Base-by-base conservation (phyloP, 2,888 invertebrate species). In the Zygaena filipendulae region DNA sequence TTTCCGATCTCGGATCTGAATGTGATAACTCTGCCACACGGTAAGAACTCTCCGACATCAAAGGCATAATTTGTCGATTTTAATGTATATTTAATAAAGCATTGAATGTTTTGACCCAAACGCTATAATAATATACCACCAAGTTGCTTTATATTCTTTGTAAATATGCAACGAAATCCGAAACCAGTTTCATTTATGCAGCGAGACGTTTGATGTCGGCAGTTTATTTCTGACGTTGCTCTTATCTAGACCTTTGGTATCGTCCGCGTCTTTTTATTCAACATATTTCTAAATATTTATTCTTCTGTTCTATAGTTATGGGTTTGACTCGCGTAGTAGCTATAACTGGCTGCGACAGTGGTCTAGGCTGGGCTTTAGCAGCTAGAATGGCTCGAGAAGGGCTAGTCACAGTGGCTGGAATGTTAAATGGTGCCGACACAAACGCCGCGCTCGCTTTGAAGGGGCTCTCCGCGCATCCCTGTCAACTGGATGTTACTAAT, bases 321-420 rank as follows among this genome's bases (percentile, higher is more conserved):
- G 45, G 59, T 3, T 40, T 60, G 25, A 64, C 47, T 7, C 52
- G 66, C 31, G 81, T 88, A 2, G 74, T 88, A 20, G 80, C 91
- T 10, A 86, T 94, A 41, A 91, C 91, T 4, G 94, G 94, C 21
- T 94, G 94, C 56, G 93, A 94, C 64, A 89, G 91, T 32, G 94
- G 94, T 2, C 79, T 94, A 9, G 94, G 94, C 30, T 91, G 84
- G 66, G 85, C 87, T 2, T 57, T 89, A 25, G 88, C 89, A 1
- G 77, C 85, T 11, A 81, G 87, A 40, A 66, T 84, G 4, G 81
- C 81, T 4, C 67, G 83, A 3, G 71, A 84, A 45, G 90, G 90
- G 0, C 79, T 91, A 40, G 82, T 85, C 3, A 92, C 94, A 2
- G 72, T 95, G 18, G 93, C 93, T 9, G 89, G 49, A n/a, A 43